A percentile compares a stretch with the other conserved stretches of the same genome.
phyloP scores from a whole-genome alignment of 2,113 vertebrate genomes.

The Ceyx cyanopectus region DNA sequence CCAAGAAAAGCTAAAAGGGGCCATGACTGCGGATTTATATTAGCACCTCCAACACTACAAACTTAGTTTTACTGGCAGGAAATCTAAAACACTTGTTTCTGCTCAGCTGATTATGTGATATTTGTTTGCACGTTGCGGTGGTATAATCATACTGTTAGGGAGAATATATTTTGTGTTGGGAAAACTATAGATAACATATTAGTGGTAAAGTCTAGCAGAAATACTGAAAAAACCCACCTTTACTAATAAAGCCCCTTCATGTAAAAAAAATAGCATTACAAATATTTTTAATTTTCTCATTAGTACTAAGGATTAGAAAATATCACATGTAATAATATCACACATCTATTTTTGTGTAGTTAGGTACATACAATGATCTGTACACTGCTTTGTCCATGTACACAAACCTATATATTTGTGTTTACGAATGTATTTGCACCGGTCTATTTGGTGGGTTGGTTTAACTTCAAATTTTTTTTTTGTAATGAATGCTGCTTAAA shows the following conservation, averaged over 20 bases:
- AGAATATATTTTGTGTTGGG: background rate
- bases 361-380: constrained; percentile 38
- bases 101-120: constrained; percentile 22
- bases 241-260: background rate
- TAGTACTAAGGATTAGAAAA: background rate
- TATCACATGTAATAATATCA: background rate
- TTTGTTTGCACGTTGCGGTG: constrained; percentile 21
- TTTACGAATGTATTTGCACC: background rate
- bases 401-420: background rate
- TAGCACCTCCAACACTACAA: constrained; percentile 26
- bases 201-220: constrained; percentile 31
- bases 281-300: background rate
- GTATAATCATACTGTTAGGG: constrained; percentile 14
- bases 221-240: background rate
- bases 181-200: background rate
- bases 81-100: constrained; percentile 39
- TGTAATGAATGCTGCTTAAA: background rate
- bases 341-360: background rate
- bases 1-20: constrained; percentile 79
- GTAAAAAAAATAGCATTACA: background rate
- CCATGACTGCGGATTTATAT: constrained; percentile 71
- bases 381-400: background rate
- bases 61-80: constrained; percentile 18
- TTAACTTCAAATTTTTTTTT: background rate
- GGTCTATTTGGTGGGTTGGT: background rate